Percentiles rank a stretch among this genome's conserved stretches.
Conservation (phyloP, 2,797 vertebrate genomes). For the Trichosurus vulpecula region DNA sequence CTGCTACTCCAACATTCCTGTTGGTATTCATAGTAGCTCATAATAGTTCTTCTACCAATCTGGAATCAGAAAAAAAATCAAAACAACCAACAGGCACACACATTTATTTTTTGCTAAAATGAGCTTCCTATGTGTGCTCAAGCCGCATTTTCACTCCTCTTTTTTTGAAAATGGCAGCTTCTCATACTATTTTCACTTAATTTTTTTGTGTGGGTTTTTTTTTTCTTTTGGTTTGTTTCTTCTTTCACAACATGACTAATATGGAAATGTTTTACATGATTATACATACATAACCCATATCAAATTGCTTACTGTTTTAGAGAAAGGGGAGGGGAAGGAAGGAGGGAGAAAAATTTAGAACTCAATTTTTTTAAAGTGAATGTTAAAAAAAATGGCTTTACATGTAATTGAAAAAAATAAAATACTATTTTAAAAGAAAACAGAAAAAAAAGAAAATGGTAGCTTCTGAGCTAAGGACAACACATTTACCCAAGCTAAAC, state of each 20-base stretch:
- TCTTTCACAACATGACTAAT: not conserved
- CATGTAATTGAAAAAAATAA: not conserved
- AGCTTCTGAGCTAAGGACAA: not conserved
- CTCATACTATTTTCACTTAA: not conserved
- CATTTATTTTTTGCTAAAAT: not conserved
- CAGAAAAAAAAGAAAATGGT: not conserved
- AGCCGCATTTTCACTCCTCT: not conserved
- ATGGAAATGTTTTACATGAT: not conserved
- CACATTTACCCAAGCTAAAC: not conserved
- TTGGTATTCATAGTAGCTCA: not conserved
- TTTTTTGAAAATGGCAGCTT: not conserved
- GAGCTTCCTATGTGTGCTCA: not conserved
- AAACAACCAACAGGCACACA: not conserved
- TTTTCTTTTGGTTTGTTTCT: not conserved
- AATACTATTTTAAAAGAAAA: not conserved
- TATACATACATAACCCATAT: not conserved
- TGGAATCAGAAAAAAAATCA: not conserved
- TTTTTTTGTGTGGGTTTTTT: not conserved
- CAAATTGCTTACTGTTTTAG: not conserved
- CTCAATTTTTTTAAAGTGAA: not conserved
- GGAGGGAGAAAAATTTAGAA: not conserved
- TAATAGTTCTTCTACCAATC: not conserved
- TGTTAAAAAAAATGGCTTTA: not conserved
- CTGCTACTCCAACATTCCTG: not conserved
- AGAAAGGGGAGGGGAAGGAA: not conserved